Evolutionary conservation across 2,797 vertebrate genomes (phyloP), one percentile per base, ranked within the genome.

Genomic region (Iguana delicatissima): DNA sequence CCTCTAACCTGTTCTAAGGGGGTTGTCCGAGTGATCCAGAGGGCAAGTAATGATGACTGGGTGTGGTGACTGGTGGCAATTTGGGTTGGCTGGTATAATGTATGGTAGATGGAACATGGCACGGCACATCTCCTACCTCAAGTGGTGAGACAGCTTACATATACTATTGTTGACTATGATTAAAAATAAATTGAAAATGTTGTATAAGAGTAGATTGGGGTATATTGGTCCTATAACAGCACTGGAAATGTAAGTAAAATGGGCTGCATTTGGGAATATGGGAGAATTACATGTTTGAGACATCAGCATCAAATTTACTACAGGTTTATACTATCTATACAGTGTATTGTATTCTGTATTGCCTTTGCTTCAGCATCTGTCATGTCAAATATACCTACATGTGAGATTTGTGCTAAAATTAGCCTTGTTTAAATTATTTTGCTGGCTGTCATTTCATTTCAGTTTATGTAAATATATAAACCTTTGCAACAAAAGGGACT

Each of bases 391-490:
- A 86, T 62, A 62, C 62, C 55, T 46, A 62, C 35, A 46, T 86
- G 85, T 22, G 9, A 50, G 52, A 55, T 1, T 26, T 62, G 57
- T 80, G 26, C 57, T 87, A 87, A 87, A 87, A 80, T 67, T 87
- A 87, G 57, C 74, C 73, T 62, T 62, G 35, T 86, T 86, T 86
- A 35, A 86, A 52, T 80, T n/a, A 59, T 67, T 87, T 80, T 77
- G 32, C 59, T 87, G 42, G 76, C 38, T 79, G 74, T 67, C 42
- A 64, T 87, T 80, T 50, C 9, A 67, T 64, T 62, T 67, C 86
- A 67, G 86, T 77, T 87, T 80, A 22, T 80, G 29, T 52, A 67
- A 69, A 87, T 80, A 80, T 50, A 64, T 80, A 64, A 62, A 20
- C 24, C 74, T 46, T 35, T 8, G 9, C 24, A 13, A n/a, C 46